Conservation (phyloP, 2,888 invertebrate species). For the Drosophila percnosoma region DNA sequence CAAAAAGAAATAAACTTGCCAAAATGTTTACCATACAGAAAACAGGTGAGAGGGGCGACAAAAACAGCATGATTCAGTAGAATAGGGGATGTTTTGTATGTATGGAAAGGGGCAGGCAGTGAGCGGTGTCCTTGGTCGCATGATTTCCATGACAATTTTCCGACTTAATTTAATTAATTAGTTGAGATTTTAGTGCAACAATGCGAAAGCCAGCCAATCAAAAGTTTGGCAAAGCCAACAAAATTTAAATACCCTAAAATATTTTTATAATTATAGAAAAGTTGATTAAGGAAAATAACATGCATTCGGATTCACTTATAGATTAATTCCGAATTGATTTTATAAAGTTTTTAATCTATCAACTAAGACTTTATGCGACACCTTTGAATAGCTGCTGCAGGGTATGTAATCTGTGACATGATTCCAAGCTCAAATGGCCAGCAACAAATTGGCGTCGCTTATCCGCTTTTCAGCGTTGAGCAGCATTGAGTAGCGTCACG, state of each 20-base stretch:
- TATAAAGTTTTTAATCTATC: neutral
- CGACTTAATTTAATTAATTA: conserved; percentile 54
- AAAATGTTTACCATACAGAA: conserved; percentile 9
- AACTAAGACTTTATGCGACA: neutral
- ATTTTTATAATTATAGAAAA: neutral
- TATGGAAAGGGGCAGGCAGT: neutral
- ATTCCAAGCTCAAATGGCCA: conserved; percentile 15
- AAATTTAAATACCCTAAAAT: neutral
- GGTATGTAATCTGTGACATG: neutral
- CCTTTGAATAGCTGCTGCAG: neutral
- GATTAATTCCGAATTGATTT: neutral
- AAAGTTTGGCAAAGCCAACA: neutral
- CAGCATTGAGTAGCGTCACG: conserved; percentile 30
- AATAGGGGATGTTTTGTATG: neutral
- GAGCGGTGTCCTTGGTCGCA: conserved; percentile 26
- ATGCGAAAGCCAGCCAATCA: conserved; percentile 17
- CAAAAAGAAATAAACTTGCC: conserved; percentile 25
- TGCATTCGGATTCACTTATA: neutral
- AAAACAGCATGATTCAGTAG: neutral
- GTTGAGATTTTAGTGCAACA: conserved; percentile 36
- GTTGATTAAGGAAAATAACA: neutral
- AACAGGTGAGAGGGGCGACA: conserved; percentile 1
- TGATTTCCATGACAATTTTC: conserved; percentile 49
- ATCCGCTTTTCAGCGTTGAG: conserved; percentile 14
- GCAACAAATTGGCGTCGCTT: conserved; percentile 30